A percentile compares a stretch with the other conserved stretches of the same genome.
Evolutionary conservation across 64 coral and sea anemone species (phyloP).

Genomic region (Pocillopora damicornis): DNA sequence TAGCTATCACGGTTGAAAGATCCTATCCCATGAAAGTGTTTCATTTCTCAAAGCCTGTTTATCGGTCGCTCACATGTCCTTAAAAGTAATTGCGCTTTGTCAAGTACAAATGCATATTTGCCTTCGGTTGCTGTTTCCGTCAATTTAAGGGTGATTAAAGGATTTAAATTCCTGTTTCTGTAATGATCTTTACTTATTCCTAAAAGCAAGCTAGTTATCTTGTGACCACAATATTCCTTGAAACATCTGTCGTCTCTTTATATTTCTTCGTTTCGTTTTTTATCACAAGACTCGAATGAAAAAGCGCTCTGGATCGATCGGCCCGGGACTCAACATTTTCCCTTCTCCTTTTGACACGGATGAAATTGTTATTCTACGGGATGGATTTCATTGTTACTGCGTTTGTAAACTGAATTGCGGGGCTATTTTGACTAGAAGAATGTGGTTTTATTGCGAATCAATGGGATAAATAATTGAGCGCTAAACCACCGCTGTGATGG

Average conservation of each 20-base stretch:
- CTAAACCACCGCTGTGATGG: constrained; percentile 14
- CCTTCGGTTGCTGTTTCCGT: not conserved
- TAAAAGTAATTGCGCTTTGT: not conserved
- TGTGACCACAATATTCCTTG: not conserved
- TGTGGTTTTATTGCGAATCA: constrained; percentile 4
- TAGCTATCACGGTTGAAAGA: not conserved
- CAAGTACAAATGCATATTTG: not conserved
- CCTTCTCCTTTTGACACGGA: not conserved
- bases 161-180: not conserved
- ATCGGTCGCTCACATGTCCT: not conserved
- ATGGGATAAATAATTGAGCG: constrained; percentile 16
- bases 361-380: not conserved
- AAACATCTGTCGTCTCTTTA: constrained; percentile 1
- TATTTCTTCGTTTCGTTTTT: not conserved
- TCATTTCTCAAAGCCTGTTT: not conserved
- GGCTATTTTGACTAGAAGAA: constrained; percentile 14
- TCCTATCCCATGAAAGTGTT: not conserved
- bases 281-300: not conserved
- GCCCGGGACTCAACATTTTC: not conserved
- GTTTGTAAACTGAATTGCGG: constrained; percentile 1
- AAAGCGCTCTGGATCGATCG: not conserved
- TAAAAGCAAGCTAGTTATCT: not conserved
- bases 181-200: not conserved
- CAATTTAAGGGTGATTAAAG: not conserved
- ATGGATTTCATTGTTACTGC: not conserved